phyloP scores from a whole-genome alignment of 2,888 invertebrate genomes.

The Machimus rusticus region DNA sequence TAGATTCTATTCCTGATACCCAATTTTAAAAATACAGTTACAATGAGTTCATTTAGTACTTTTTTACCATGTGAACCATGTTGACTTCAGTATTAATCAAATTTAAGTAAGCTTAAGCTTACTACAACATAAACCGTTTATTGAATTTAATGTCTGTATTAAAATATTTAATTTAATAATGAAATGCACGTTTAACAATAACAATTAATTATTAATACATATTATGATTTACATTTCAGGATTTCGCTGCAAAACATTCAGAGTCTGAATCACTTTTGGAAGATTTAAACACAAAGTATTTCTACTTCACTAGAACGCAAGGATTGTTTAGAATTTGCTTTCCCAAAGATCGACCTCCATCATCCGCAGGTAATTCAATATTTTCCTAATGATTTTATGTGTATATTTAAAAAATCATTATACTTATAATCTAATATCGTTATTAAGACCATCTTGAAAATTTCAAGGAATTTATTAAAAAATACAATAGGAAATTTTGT shows the following conservation, averaged over 20 bases:
- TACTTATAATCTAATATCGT: no score
- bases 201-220: no score
- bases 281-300: slow-evolving; percentile 84
- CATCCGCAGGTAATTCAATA: slow-evolving; percentile 68
- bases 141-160: background rate
- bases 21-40: no score
- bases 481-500: no score
- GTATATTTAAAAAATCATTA: no score
- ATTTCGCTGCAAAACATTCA: slow-evolving; percentile 75
- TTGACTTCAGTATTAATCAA: no score
- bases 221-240: slow-evolving; percentile 64
- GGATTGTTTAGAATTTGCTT: slow-evolving; percentile 95
- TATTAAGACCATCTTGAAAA: no score
- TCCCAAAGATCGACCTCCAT: slow-evolving; percentile 87
- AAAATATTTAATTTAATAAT: background rate
- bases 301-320: slow-evolving; percentile 89
- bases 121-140: background rate
- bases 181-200: no score
- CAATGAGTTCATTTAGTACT: no score
- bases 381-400: background rate
- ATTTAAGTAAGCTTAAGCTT: background rate
- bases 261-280: slow-evolving; percentile 76
- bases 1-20: no score
- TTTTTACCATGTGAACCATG: no score
- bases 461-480: no score